phyloP scores from a whole-genome alignment of 2,113 vertebrate species.

The Rana temporaria region DNA sequence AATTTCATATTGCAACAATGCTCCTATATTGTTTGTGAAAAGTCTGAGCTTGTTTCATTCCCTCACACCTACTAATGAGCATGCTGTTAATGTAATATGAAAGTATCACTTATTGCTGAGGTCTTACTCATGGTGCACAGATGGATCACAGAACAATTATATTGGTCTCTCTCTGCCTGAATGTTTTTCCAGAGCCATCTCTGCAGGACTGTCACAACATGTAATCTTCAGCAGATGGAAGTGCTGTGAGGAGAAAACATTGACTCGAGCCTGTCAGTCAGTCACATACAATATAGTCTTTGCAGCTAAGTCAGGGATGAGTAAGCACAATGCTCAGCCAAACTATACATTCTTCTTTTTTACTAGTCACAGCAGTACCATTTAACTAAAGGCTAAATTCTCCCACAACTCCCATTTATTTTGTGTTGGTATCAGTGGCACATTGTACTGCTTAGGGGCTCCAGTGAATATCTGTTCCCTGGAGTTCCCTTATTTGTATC shows the following conservation, averaged over 20 bases:
- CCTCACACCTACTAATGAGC: neutral
- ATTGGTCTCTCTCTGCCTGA: neutral
- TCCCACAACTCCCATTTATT: too few species aligned
- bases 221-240: constrained; percentile 34
- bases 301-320: too few species aligned
- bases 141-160: constrained; percentile 35
- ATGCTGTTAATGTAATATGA: constrained; percentile 11
- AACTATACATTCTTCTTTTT: too few species aligned
- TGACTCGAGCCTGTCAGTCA: constrained; percentile 23
- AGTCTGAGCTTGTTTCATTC: neutral
- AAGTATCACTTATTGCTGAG: neutral
- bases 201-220: constrained; percentile 39
- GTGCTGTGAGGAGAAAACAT: constrained; percentile 12
- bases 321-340: too few species aligned
- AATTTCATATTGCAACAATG: too few species aligned
- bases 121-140: constrained; percentile 32
- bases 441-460: too few species aligned
- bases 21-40: too few species aligned
- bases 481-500: too few species aligned
- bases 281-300: constrained; percentile 2
- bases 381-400: too few species aligned
- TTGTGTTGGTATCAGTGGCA: too few species aligned
- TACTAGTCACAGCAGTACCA: too few species aligned
- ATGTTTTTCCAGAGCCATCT: constrained; percentile 19
- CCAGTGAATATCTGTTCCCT: too few species aligned